A percentile compares a stretch with the other conserved stretches of the same genome.
phyloP scores from a whole-genome alignment of 2,888 invertebrate species.

The Clepsis dumicolana region DNA sequence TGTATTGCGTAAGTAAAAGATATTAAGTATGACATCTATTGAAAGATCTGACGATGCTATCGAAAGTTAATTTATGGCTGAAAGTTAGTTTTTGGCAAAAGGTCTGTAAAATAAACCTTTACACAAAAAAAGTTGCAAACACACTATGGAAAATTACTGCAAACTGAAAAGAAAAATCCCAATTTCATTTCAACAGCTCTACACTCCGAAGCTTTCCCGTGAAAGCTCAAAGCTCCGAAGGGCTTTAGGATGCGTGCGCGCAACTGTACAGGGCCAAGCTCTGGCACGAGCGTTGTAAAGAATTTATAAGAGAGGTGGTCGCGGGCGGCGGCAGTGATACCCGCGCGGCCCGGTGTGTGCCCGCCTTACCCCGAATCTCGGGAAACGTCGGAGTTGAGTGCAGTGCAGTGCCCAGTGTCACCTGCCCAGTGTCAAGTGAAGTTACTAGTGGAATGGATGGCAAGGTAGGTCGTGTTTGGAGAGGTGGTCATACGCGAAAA shows the following conservation, averaged over 20 bases:
- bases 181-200: neutral
- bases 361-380: slow-evolving; percentile 46
- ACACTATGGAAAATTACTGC: no score
- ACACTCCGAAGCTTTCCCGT: neutral
- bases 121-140: no score
- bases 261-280: slow-evolving; percentile 78
- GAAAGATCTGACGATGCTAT: no score
- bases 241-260: slow-evolving; percentile 46
- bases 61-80: no score
- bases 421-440: slow-evolving; percentile 55
- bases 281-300: slow-evolving; percentile 81
- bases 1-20: no score
- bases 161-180: neutral
- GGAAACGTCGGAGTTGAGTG: slow-evolving; percentile 63
- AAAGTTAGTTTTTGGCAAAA: no score
- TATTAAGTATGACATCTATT: no score
- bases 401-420: slow-evolving; percentile 59
- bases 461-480: slow-evolving; percentile 57
- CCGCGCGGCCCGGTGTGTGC: slow-evolving; percentile 54
- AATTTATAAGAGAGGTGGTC: slow-evolving; percentile 80
- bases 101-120: no score
- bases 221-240: slow-evolving; percentile 31
- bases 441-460: slow-evolving; percentile 72
- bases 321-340: slow-evolving; percentile 67
- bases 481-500: neutral